Conservation (phyloP, 2,113 vertebrate species). For the Odontophorus gujanensis region DNA sequence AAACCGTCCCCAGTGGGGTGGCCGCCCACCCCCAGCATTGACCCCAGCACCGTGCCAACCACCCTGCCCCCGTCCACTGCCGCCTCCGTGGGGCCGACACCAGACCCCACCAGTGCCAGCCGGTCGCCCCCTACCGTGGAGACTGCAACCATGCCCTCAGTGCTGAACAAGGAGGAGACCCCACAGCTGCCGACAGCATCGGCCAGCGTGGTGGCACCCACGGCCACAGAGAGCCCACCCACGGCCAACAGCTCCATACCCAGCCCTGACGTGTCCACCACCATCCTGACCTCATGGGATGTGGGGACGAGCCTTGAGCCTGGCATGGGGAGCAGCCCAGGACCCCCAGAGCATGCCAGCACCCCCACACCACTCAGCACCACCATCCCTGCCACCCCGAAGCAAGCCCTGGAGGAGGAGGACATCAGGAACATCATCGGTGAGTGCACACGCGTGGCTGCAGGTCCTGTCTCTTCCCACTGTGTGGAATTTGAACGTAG, state of each 20-base stretch:
- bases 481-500: neutral
- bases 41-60: neutral
- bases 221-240: neutral
- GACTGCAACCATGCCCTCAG: fast-evolving
- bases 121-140: neutral
- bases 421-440: conserved; percentile 81
- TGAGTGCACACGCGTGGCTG: conserved; percentile 59
- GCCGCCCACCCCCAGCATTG: neutral
- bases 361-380: neutral
- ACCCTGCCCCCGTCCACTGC: neutral
- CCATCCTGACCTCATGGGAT: neutral
- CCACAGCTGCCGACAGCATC: neutral
- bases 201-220: neutral
- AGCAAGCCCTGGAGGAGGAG: conserved; percentile 73
- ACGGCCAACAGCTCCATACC: neutral
- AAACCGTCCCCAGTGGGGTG: conserved; percentile 47
- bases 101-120: neutral
- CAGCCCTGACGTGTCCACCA: neutral
- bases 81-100: neutral
- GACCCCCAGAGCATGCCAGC: neutral
- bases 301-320: neutral
- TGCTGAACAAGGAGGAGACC: neutral
- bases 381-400: conserved; percentile 8
- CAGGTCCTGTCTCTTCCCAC: neutral
- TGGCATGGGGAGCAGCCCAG: neutral